Base-by-base conservation (phyloP, 2,888 invertebrate species). In the Ctenicera cuprea region DNA sequence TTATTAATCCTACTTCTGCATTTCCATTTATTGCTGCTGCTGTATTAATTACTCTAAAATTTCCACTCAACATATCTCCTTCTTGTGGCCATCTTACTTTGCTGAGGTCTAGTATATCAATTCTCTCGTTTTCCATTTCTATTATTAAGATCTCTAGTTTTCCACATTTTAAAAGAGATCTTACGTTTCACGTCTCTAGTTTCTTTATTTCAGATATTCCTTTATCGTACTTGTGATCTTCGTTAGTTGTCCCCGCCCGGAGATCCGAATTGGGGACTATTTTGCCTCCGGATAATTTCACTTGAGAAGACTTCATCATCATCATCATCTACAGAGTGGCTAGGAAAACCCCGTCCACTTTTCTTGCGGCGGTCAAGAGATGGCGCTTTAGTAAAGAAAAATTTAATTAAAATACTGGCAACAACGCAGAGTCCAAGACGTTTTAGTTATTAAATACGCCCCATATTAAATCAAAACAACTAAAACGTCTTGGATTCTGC, bases 61-160 rank as follows among this genome's bases (percentile, higher is more conserved):
- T 3, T 50, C 50, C 50, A 50, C 50, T 50, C 50, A 7, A 50
- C 8, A 50, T 22, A 22, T 50, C 16, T 45, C 45, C 50, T 50
- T 12, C 38, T 7, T 18, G 22, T 12, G 22, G n/a, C 20, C 22
- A 22, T 11, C 50, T 50, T 50, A 9, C 9, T 50, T 50, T 18
- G 20, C 50, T 50, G 11, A 50, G 8, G 8, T 8, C 20, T 22
- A 50, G 20, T 50, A 22, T 50, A 50, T 22, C 50, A 14, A 45
- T 45, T 45, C 16, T 14, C 2, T 45, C n/a, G 43, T 45, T 45
- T 45, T 12, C 3, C 43, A 2, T n/a, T n/a, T n/a, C n/a, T 45
- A 14, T 14, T 12, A 4, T 45, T 5, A 41, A 41, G 11, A 4
- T 45, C 14, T 45, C 3, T 14, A 45, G 14, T 45, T 4, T 45